Conservation (phyloP, 2,797 vertebrate species). For the Columba guinea region DNA sequence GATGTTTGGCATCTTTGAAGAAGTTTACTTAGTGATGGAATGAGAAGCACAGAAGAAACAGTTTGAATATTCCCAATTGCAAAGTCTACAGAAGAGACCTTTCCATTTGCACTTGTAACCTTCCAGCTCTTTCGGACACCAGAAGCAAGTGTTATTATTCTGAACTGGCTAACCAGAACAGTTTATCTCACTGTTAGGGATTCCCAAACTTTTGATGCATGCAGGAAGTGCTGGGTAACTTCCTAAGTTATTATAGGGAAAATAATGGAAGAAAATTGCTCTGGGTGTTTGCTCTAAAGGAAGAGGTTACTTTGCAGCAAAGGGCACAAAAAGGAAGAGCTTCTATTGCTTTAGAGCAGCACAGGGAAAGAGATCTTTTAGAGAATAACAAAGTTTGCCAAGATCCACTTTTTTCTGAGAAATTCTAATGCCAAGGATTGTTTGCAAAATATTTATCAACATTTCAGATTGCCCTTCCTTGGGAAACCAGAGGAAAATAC, state of each 20-base stretch:
- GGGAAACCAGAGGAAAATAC: neutral
- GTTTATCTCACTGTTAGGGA: neutral
- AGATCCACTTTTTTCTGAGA: neutral
- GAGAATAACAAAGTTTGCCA: neutral
- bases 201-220: neutral
- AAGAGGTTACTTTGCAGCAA: neutral
- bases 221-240: neutral
- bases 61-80: neutral
- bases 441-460: neutral
- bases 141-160: neutral
- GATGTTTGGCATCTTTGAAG: neutral
- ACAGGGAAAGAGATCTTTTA: neutral
- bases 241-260: neutral
- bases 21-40: neutral
- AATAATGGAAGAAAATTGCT: neutral
- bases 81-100: neutral
- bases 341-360: neutral
- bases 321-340: neutral
- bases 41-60: neutral
- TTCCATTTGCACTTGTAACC: neutral
- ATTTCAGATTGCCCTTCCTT: neutral
- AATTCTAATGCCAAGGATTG: neutral
- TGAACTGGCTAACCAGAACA: neutral
- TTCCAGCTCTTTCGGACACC: neutral
- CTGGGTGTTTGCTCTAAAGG: neutral